Evolutionary conservation across 2,113 vertebrate species (phyloP).

Genomic region (Sialia sialis): DNA sequence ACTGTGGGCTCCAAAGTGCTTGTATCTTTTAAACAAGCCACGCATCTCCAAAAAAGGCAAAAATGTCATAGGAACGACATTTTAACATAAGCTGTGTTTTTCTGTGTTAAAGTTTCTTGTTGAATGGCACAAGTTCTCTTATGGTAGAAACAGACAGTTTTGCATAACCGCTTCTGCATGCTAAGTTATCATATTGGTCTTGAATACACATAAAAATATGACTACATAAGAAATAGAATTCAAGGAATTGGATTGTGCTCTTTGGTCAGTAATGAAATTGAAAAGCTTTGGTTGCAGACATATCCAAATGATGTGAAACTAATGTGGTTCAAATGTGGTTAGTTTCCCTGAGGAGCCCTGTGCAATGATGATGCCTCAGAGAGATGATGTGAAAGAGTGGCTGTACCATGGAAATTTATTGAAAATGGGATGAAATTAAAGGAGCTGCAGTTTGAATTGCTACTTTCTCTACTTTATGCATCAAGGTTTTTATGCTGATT

Average conservation of each 20-base stretch:
- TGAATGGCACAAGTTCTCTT: neutral
- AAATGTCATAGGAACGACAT: conserved; percentile 38
- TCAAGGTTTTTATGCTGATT: conserved; percentile 1
- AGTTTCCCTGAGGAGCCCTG: neutral
- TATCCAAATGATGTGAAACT: neutral
- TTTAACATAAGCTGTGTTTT: conserved; percentile 24
- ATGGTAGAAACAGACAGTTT: neutral
- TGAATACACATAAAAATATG: neutral
- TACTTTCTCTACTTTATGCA: neutral
- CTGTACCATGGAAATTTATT: neutral
- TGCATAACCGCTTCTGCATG: conserved; percentile 5
- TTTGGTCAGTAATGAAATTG: neutral
- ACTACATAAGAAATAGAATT: neutral
- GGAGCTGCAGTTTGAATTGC: neutral
- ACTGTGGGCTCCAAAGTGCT: neutral
- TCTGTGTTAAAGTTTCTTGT: neutral
- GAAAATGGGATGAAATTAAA: conserved; percentile 9
- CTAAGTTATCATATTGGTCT: neutral
- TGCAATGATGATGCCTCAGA: neutral
- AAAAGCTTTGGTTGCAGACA: neutral
- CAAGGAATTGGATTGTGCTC: neutral
- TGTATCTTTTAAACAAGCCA: conserved; percentile 10
- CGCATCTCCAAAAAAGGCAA: conserved; percentile 24
- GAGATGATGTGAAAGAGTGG: neutral
- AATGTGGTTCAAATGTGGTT: neutral